phyloP scores from a whole-genome alignment of 2,888 invertebrate genomes.

The Eueremaeus valkanovi region DNA sequence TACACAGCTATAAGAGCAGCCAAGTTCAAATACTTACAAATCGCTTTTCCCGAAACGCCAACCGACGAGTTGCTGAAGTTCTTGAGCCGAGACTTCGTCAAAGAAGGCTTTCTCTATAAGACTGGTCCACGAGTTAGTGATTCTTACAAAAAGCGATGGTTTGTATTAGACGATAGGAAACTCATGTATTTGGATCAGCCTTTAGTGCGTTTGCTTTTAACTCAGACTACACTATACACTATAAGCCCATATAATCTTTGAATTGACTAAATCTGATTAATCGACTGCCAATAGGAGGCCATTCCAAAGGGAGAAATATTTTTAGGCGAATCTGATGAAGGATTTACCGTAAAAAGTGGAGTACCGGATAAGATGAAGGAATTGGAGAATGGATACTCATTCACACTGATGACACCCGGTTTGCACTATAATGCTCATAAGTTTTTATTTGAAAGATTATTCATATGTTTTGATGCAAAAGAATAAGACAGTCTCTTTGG shows the following conservation, averaged over 20 bases:
- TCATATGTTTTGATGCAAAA: background rate
- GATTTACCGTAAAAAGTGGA: constrained; percentile 68
- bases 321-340: constrained; percentile 71
- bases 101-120: constrained; percentile 84
- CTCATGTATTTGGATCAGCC: constrained; percentile 89
- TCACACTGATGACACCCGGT: constrained; percentile 71
- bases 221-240: background rate
- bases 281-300: constrained; percentile 61
- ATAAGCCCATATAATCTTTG: constrained; percentile 29
- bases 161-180: constrained; percentile 79
- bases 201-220: constrained; percentile 56
- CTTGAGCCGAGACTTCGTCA: constrained; percentile 73
- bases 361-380: constrained; percentile 61
- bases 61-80: constrained; percentile 60
- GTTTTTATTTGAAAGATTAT: background rate
- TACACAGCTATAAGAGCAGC: constrained; percentile 76
- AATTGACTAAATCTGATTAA: background rate
- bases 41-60: constrained; percentile 67
- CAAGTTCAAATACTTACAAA: constrained; percentile 73
- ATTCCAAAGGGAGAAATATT: constrained; percentile 88
- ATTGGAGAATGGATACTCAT: constrained; percentile 72
- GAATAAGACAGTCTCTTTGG: no score
- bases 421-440: background rate
- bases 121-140: constrained; percentile 77
- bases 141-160: constrained; percentile 80